Base-by-base conservation (phyloP, 2,113 vertebrate species). In the Ciconia stormi region DNA sequence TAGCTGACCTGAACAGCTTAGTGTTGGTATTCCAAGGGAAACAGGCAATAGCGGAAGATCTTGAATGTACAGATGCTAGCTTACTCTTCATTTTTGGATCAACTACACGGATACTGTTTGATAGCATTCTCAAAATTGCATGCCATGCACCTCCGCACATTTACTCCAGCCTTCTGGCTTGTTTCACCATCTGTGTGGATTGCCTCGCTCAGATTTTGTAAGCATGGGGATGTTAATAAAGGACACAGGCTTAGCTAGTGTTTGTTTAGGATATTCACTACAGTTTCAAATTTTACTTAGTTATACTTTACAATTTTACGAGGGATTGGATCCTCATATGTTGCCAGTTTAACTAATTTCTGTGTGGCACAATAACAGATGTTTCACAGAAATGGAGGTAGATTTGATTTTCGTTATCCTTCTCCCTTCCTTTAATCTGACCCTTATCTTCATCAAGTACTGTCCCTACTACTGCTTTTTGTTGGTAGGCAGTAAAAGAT, bases 31-130 rank as follows among this genome's bases (percentile, higher is more conserved):
- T 93, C 38, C 32, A 30, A 56, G 36, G 49, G 52, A 72, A 40
- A 36, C 1, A 0, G 62, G 7, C 15, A 8, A 30, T 6, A 88
- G 42, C 0, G 0, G 63, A 79, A 63, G 44, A 26, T 72, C 9
- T 46, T 58, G 19, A 27, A 23, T 18, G 23, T 61, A 12, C 27
- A 32, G 36, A 25, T 80, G 34, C n/a, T 67, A 47, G 17, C 16
- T 61, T 76, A 25, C 50, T 77, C 30, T 46, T 86, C 16, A 14
- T 36, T 90, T 93, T 92, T 80, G 11, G 20, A 88, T 86, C 66
- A 61, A 7, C 36, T 77, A 34, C 66, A 32, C 59, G n/a, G 44
- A 21, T 40, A 44, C 15, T 62, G 23, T 58, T 82, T n/a, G 49
- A n/a, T 86, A 56, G 20, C 40, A 16, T 55, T 93, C 73, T 81